Conservation (phyloP, 2,888 invertebrate species). For the Tillus elongatus region DNA sequence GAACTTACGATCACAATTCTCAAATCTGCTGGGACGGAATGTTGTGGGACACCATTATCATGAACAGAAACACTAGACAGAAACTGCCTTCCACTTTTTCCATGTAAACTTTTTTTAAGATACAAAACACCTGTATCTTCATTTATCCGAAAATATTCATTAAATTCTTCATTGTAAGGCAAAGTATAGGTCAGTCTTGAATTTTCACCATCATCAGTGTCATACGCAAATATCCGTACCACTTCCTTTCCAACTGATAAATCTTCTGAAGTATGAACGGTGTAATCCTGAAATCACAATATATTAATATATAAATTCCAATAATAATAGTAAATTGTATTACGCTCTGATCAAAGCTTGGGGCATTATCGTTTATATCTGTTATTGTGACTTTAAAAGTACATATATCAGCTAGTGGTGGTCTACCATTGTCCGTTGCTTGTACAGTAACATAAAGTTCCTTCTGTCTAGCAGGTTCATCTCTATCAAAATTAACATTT, state of each 20-base stretch:
- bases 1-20: constrained; percentile 79
- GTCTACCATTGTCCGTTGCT: constrained; percentile 87
- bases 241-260: constrained; percentile 61
- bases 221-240: constrained; percentile 85
- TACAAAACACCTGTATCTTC: constrained; percentile 72
- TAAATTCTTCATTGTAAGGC: constrained; percentile 42
- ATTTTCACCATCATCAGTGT: constrained; percentile 86
- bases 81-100: constrained; percentile 51
- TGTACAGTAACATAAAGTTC: constrained; percentile 79
- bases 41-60: constrained; percentile 61
- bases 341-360: constrained; percentile 72
- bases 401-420: constrained; percentile 84
- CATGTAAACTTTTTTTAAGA: constrained; percentile 28
- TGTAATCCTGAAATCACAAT: constrained; percentile 44
- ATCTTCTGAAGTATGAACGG: constrained; percentile 77
- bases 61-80: constrained; percentile 65
- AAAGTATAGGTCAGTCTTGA: constrained; percentile 69
- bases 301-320: no score
- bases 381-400: constrained; percentile 83
- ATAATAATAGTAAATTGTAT: no score
- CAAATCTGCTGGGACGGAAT: constrained; percentile 64
- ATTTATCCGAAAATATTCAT: constrained; percentile 72
- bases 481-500: constrained; percentile 73
- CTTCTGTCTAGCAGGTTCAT: constrained; percentile 77
- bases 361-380: constrained; percentile 88